A percentile compares a stretch with the other conserved stretches of the same genome.
Conservation (phyloP, 2,888 invertebrate genomes). For the Hartigia nigra region DNA sequence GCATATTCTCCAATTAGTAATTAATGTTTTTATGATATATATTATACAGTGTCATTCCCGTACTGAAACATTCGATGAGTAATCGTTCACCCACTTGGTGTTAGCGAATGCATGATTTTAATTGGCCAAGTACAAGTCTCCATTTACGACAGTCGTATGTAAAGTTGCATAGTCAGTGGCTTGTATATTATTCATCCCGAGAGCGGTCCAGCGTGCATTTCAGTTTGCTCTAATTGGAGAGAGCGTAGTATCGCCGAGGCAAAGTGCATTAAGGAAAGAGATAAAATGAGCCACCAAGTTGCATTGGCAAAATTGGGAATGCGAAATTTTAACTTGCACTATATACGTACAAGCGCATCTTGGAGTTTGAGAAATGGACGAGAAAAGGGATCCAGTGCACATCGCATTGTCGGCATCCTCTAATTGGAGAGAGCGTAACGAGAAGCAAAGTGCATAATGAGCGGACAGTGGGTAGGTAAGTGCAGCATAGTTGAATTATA, state of each 20-base stretch:
- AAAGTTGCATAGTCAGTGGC: neutral
- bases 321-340: neutral
- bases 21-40: neutral
- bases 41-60: neutral
- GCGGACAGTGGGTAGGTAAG: neutral
- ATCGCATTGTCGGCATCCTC: neutral
- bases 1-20: conserved; percentile 3
- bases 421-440: neutral
- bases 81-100: neutral
- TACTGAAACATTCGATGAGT: neutral
- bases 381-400: neutral
- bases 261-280: neutral
- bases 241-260: neutral
- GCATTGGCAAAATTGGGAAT: neutral
- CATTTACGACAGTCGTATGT: neutral
- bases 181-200: neutral
- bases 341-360: neutral
- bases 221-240: neutral
- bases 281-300: neutral
- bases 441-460: neutral
- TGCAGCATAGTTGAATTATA: neutral
- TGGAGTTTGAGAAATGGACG: neutral
- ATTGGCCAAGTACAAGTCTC: neutral
- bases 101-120: neutral
- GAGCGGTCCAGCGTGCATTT: neutral